These are phyloP conservation scores for Thermophis baileyi DNA, from an alignment of 2,113 vertebrate species.

Conservation along the genomic window DNA sequence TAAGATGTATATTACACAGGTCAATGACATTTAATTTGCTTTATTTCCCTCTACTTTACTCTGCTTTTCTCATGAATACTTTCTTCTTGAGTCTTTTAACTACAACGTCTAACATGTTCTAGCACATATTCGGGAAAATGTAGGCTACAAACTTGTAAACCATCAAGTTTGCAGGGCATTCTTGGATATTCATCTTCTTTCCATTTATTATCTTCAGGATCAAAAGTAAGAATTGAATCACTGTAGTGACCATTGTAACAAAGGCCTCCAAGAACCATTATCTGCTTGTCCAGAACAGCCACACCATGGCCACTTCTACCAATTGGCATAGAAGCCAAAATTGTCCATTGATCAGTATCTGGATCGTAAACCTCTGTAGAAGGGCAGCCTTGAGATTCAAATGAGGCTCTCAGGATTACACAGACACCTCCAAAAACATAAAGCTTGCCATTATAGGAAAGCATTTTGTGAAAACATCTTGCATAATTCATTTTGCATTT, in stretches of 20 bases:
- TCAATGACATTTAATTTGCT: slow-evolving; percentile 26
- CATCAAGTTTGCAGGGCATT: slow-evolving; percentile 99
- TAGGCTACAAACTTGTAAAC: slow-evolving; percentile 96
- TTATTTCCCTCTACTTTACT: slow-evolving; percentile 26
- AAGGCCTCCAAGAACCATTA: slow-evolving; percentile 98
- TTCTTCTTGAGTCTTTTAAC: slow-evolving; percentile 65
- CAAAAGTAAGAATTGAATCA: slow-evolving; percentile 98
- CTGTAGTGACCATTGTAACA: slow-evolving; percentile 99
- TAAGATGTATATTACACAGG: slow-evolving; percentile 48
- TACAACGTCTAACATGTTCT: slow-evolving; percentile 94
- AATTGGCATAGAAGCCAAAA: slow-evolving; percentile 98
- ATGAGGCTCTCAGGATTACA: slow-evolving; percentile 94
- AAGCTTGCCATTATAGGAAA: slow-evolving; percentile 96
- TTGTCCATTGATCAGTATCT: slow-evolving; percentile 95
- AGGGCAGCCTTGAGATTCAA: slow-evolving; percentile 98
- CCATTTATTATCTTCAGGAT: slow-evolving; percentile 98
- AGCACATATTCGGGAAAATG: slow-evolving; percentile 97
- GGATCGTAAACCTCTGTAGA: slow-evolving; percentile 98
- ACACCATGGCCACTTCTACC: slow-evolving; percentile 97
- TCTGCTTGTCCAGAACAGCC: slow-evolving; percentile 93
- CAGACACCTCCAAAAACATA: slow-evolving; percentile 98
- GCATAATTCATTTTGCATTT: slow-evolving; percentile 99
- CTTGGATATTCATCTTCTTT: slow-evolving; percentile 99
- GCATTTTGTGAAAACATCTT: slow-evolving; percentile 99
- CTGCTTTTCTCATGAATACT: slow-evolving; percentile 1